Percentiles rank a stretch among this genome's conserved stretches.
Conservation (phyloP, 2,888 invertebrate species). For the Ophioninae sp. region DNA sequence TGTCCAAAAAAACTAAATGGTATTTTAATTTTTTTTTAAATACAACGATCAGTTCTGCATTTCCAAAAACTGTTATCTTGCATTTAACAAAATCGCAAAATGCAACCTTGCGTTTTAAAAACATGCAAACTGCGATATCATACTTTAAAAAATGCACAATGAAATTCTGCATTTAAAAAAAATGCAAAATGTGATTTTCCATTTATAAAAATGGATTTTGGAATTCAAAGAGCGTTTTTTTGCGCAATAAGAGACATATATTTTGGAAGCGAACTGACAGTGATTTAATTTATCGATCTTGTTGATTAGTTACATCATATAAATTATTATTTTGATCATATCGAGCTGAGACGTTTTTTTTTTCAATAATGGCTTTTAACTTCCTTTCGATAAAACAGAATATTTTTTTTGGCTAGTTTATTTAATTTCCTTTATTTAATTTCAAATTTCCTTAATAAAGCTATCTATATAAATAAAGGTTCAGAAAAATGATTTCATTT, state of each 20-base stretch:
- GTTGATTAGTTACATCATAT: not conserved
- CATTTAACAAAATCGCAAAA: too few species aligned
- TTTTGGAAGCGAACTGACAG: not conserved
- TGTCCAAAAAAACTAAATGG: too few species aligned
- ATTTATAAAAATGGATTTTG: too few species aligned
- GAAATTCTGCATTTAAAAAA: too few species aligned
- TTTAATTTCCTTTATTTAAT: not conserved
- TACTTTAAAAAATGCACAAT: too few species aligned
- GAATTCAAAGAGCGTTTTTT: too few species aligned
- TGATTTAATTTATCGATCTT: not conserved
- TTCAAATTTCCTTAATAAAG: not conserved
- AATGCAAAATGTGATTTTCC: too few species aligned
- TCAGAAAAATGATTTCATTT: not conserved
- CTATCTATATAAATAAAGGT: not conserved
- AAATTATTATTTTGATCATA: not conserved
- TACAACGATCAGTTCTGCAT: too few species aligned
- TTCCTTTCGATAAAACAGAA: not conserved
- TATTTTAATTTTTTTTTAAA: too few species aligned
- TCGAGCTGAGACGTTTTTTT: not conserved
- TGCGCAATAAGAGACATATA: not conserved
- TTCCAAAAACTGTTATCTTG: too few species aligned
- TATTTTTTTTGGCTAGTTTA: not conserved
- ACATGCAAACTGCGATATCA: too few species aligned
- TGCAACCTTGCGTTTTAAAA: too few species aligned
- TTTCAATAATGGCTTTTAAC: not conserved